Base-by-base conservation (phyloP, 23 tunicate genomes). In the Pegea sp. region DNA sequence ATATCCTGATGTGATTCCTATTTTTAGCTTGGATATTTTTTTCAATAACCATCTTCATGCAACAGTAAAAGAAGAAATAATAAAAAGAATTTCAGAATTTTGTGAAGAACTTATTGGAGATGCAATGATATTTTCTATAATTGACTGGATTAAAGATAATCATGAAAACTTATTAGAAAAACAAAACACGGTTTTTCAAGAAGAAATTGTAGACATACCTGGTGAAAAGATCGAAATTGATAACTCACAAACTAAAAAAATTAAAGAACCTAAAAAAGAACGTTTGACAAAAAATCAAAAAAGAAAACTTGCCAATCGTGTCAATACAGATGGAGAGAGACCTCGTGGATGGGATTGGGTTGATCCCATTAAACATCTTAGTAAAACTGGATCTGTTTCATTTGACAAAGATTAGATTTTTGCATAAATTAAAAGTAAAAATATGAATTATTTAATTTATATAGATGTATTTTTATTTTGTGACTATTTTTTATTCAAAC, bases 311-410 rank as follows among this genome's bases (percentile, higher is more conserved):
- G 84, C 76, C 2, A 84, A 84, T 42, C 65, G 95, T 3, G 58
- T 74, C 20, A 61, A 67, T 30, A 59, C 58, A 0, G 31, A 43
- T 31, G 77, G 77, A 22, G 95, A 84, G 52, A 64, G 76, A 22
- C 76, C 95, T 0, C 38, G 95, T 22, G 95, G 95, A 1, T 84
- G 95, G 95, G 34, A 84, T 44, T 84, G 95, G 95, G 84, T 84
- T 16, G 95, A 84, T 63, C 34, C 57, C 22, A 62, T 72, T 5
- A 73, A 68, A 60, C 95, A 84, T 67, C 56, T 74, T 24, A 56
- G 65, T 20, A 72, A 74, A 66, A 74, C 84, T 50, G 84, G 84
- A n/a, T n/a, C n/a, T n/a, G n/a, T n/a, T n/a, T n/a, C n/a, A n/a
- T n/a, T n/a, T n/a, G n/a, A n/a, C n/a, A n/a, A n/a, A n/a, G n/a